A percentile compares a stretch with the other conserved stretches of the same genome.
Evolutionary conservation across 1,140 invertebrate genomes (phyloP).

Genomic region (Sycophaga agraensis): DNA sequence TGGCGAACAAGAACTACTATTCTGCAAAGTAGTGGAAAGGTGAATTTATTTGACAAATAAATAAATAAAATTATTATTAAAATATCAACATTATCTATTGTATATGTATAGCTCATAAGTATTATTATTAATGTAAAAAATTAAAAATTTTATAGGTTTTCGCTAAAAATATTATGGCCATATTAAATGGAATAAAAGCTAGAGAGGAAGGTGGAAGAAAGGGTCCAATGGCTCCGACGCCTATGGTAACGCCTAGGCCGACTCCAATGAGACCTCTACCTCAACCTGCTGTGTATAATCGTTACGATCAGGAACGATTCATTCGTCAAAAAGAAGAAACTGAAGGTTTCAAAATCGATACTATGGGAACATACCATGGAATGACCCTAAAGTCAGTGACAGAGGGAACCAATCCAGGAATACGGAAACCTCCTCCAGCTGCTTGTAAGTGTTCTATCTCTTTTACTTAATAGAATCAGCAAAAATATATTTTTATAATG

Average conservation of each 20-base stretch:
- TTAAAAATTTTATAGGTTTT: conserved; percentile 63
- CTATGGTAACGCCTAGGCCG: conserved; percentile 70
- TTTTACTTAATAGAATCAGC: no score
- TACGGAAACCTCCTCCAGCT: conserved; percentile 54
- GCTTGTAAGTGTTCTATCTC: conserved; percentile 6
- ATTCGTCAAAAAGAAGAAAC: conserved; percentile 90
- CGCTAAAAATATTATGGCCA: conserved; percentile 91
- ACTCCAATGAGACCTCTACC: conserved; percentile 67
- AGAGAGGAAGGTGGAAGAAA: conserved; percentile 85
- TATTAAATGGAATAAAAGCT: conserved; percentile 88
- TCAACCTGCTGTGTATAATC: conserved; percentile 85
- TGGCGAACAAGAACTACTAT: conserved; percentile 95
- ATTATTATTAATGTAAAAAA: neutral
- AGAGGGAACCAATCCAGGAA: conserved; percentile 75
- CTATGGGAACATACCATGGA: conserved; percentile 95
- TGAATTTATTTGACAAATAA: no score
- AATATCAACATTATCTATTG: neutral
- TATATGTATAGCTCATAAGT: neutral
- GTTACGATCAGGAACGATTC: conserved; percentile 98
- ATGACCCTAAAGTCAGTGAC: conserved; percentile 97
- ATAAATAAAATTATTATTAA: neutral
- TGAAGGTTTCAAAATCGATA: conserved; percentile 97
- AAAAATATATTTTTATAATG: no score
- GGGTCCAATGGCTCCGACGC: conserved; percentile 65
- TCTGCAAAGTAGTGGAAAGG: conserved; percentile 90